Base-by-base conservation (phyloP, 2,888 invertebrate species). In the Sinohyriopsis cumingii region DNA sequence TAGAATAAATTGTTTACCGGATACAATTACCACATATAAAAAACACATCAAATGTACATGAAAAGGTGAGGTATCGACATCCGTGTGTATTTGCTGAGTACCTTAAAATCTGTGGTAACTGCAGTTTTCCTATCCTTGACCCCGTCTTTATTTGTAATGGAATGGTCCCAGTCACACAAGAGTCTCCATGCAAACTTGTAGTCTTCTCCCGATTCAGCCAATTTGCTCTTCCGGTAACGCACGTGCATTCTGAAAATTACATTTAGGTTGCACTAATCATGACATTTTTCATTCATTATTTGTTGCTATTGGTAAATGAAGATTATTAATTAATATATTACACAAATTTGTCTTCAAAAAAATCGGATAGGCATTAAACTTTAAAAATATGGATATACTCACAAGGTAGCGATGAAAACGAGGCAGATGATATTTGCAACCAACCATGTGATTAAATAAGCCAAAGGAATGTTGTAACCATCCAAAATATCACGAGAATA, bases 391-490 rank as follows among this genome's bases (percentile, higher is more conserved):
- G 45, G 45, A 12, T 45, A 59, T 45, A 78, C 77, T 67, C 75
- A 85, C 86, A 80, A 80, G 53, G 79, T 69, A 7, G 82, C 82
- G 24, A 86, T 80, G n/a, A 78, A 62, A 1, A 84, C 60, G 33
- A 85, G 73, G 24, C 80, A 80, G 20, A 84, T 33, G 1, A 84
- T 56, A 63, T 80, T 82, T 45, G 80, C 78, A 7, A 68, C 65
- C 5, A 77, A 53, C 83, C 84, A 84, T 22, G 85, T 82, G 56
- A 84, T 71, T 6, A 86, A 78, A 71, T 82, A 85, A 18, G 83
- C 83, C 66, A 84, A 64, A 5, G 84, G 84, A 28, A 79, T 68
- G 22, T 80, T 76, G 69, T 84, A 86, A 25, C 33, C 60, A 28
- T 74, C 68, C 22, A 68, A 69, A 12, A 66, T 64, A 56, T 71